Evolutionary conservation across 2,113 vertebrate genomes (phyloP).

Genomic region (Coptodon bakossiorum): DNA sequence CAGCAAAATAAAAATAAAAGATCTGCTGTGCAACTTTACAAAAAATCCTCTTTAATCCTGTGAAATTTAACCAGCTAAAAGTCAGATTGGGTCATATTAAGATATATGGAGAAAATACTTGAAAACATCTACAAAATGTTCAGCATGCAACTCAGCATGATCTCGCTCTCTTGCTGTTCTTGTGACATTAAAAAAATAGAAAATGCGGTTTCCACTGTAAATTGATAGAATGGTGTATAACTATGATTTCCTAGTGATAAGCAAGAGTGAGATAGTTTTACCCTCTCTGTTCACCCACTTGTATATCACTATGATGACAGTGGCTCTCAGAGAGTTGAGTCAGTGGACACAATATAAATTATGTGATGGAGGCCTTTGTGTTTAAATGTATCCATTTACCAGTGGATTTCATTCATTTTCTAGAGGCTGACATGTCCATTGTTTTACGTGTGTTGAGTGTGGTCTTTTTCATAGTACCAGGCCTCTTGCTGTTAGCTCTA

Average conservation of each 20-base stretch:
- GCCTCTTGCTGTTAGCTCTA: too few species aligned
- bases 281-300: neutral
- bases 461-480: neutral
- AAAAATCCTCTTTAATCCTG: neutral
- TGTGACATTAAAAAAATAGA: neutral
- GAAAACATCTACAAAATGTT: neutral
- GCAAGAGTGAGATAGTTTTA: neutral
- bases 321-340: neutral
- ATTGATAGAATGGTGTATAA: neutral
- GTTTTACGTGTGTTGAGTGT: neutral
- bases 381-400: neutral
- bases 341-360: neutral
- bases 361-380: neutral
- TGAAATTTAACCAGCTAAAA: neutral
- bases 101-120: neutral
- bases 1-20: fast-evolving
- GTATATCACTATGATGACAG: neutral
- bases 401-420: neutral
- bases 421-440: neutral
- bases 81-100: neutral
- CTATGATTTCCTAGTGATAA: neutral
- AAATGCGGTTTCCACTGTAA: fast-evolving
- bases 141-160: neutral
- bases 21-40: neutral
- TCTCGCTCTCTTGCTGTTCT: neutral